Base-by-base conservation (phyloP, 2,113 vertebrate species). In the Pseudorasbora parva region DNA sequence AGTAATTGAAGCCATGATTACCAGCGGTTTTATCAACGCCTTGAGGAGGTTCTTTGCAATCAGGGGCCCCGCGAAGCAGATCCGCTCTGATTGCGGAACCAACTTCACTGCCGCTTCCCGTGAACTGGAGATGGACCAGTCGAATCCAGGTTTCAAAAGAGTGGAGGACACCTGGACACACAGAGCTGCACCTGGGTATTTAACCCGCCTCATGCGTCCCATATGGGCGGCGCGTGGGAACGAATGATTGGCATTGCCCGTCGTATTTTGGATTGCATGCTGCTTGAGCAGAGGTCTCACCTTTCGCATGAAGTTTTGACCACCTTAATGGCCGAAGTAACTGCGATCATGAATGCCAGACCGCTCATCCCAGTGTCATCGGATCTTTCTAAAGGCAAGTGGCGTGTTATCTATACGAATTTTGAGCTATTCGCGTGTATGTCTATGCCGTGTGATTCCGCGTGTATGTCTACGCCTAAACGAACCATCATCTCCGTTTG, bases 31-130 rank as follows among this genome's bases (percentile, higher is more conserved):
- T 21, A 68, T 68, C 64, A 68, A 37, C 1, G 64, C 30, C 30
- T 68, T 68, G 30, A 37, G 62, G 30, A 68, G 27, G 64, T 68
- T 68, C 15, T 68, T 68, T 68, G 64, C 64, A 4, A 19, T 68
- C 30, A 68, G 64, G 17, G 64, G 64, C 56, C 21, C 56, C 1
- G 21, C 56, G 0, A 57, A 57, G 21, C 21, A 57, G 21, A 57
- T 57, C 2, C 30, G 9, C 37, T 69, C 66, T 9, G 19, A 69
- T 21, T 71, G 68, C 11, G 4, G 37, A 45, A 71, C 37, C 8
- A 71, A 71, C 19, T 71, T 71, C 10, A 45, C 45, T 4, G 10
- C 37, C 21, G 37, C 68, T 12, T 71, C 68, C 6, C 68, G 21
- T 71, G 68, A 71, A 12, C 12, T 71, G 37, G 37, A 71, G 21